A percentile compares a stretch with the other conserved stretches of the same genome.
Conservation (phyloP, 2,113 vertebrate species). For the Rhabdornis inornatus region DNA sequence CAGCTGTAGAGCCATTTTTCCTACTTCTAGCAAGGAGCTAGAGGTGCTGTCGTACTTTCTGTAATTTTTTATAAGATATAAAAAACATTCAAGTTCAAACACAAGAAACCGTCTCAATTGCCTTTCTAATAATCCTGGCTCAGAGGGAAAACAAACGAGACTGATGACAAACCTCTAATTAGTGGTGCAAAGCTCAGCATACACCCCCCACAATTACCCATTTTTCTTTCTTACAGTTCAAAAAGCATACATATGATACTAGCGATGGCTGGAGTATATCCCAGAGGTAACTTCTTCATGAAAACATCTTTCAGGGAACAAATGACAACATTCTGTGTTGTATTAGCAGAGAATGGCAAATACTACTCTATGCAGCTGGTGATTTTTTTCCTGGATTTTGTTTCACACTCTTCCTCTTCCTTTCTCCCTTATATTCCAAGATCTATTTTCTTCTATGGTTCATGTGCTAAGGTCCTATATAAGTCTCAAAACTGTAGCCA, state of each 20-base stretch:
- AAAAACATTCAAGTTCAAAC: too few relatives aligned
- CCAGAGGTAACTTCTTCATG: background rate
- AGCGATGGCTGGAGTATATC: background rate
- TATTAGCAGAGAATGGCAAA: background rate
- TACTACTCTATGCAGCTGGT: background rate
- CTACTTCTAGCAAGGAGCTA: too few relatives aligned
- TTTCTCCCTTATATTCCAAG: background rate
- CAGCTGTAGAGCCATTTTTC: too few relatives aligned
- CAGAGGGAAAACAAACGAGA: too few relatives aligned
- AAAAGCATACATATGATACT: background rate
- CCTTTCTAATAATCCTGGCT: too few relatives aligned
- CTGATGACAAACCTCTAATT: too few relatives aligned
- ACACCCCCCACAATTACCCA: too few relatives aligned
- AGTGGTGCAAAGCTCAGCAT: too few relatives aligned
- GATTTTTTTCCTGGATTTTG: background rate
- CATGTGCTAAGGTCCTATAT: slow-evolving; percentile 1
- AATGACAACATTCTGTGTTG: background rate
- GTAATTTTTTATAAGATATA: too few relatives aligned
- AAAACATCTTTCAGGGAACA: background rate
- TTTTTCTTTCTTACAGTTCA: background rate
- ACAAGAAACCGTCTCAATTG: too few relatives aligned
- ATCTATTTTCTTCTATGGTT: slow-evolving; percentile 60
- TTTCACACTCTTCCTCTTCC: background rate
- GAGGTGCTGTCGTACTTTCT: too few relatives aligned
- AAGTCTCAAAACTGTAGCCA: slow-evolving; percentile 8